Conservation (phyloP, 2,797 vertebrate species). For the Pteropus rufus region DNA sequence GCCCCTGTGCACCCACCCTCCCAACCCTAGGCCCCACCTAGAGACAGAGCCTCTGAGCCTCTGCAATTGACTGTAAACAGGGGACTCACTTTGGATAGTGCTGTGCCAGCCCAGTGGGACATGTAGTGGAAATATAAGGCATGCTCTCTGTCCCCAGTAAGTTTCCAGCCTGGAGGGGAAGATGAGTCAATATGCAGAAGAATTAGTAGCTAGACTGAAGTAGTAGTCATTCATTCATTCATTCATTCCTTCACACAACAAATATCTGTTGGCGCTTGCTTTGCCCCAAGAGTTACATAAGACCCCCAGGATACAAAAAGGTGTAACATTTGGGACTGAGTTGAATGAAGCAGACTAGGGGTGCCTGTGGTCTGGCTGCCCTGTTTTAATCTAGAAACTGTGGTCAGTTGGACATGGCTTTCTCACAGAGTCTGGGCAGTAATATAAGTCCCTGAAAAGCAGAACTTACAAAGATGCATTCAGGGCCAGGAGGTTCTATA, state of each 20-base stretch:
- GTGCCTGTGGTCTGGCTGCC: background rate
- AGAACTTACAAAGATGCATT: too few species aligned
- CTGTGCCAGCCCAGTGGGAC: background rate
- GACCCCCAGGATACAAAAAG: background rate
- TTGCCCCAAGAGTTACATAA: background rate
- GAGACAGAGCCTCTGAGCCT: background rate
- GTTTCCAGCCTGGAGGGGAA: background rate
- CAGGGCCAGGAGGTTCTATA: background rate
- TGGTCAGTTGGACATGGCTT: background rate
- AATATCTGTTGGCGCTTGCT: background rate
- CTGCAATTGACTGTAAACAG: background rate
- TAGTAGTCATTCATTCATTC: background rate
- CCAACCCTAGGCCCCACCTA: background rate
- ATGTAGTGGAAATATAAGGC: background rate
- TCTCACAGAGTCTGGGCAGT: background rate
- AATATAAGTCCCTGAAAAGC: background rate
- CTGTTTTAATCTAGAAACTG: background rate
- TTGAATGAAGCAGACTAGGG: background rate
- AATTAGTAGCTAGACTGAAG: background rate
- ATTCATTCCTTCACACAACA: background rate
- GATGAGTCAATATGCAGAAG: background rate
- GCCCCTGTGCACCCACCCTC: background rate
- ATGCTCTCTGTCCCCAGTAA: background rate
- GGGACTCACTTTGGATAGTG: background rate
- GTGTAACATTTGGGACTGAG: too few species aligned